phyloP scores from a whole-genome alignment of 2,888 invertebrate species.

The Augiades crinisus region DNA sequence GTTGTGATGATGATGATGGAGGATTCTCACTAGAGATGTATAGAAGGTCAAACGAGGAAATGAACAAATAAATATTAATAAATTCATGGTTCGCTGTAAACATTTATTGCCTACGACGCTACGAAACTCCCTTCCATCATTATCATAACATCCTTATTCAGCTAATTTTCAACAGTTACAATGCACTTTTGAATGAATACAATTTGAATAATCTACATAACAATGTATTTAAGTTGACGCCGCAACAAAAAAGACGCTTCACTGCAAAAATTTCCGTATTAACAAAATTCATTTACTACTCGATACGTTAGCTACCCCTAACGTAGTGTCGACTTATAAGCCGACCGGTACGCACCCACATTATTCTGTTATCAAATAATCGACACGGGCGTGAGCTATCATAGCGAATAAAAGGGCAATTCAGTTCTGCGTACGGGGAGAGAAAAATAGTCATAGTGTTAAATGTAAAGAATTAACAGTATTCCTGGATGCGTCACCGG shows the following conservation, averaged over 20 bases:
- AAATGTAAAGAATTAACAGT: constrained; percentile 60
- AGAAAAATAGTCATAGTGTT: constrained; percentile 51
- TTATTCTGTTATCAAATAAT: constrained; percentile 19
- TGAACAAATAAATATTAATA: not conserved
- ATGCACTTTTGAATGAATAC: constrained; percentile 41
- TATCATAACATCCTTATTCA: constrained; percentile 36
- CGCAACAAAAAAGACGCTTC: constrained; percentile 42
- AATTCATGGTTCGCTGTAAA: not conserved
- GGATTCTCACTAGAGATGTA: too few species aligned
- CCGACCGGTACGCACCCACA: constrained; percentile 30
- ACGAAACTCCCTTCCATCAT: constrained; percentile 14
- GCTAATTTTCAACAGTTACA: constrained; percentile 46
- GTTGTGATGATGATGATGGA: too few species aligned
- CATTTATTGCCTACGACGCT: not conserved
- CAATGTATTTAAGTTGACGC: constrained; percentile 42
- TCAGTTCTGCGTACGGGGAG: constrained; percentile 18
- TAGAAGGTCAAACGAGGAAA: too few species aligned
- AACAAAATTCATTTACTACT: constrained; percentile 46
- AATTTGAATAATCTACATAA: constrained; percentile 40
- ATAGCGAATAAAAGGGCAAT: constrained; percentile 24
- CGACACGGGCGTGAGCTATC: constrained; percentile 23
- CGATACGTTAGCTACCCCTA: constrained; percentile 44
- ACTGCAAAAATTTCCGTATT: constrained; percentile 47
- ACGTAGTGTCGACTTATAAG: constrained; percentile 35
- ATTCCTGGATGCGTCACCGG: constrained; percentile 76